Evolutionary conservation across 1,140 invertebrate species (phyloP).

Genomic region (Cephus cinctus): DNA sequence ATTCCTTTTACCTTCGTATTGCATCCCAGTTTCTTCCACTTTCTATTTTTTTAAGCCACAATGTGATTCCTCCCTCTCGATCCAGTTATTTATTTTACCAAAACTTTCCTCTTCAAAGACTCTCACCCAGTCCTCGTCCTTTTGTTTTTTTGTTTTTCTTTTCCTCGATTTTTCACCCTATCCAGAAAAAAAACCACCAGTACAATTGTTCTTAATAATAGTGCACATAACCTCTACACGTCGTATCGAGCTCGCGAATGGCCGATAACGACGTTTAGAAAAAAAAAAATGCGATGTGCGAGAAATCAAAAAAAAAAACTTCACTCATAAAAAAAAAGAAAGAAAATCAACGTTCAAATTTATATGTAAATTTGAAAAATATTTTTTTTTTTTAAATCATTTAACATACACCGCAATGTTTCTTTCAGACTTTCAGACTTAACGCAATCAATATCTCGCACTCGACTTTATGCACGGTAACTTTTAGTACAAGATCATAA

Average conservation of each 20-base stretch:
- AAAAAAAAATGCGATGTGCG: too few species aligned
- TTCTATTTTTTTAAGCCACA: constrained; percentile 22
- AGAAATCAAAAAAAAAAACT: too few species aligned
- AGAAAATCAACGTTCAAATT: too few species aligned
- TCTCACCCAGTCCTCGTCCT: constrained; percentile 5
- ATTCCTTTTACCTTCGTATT: constrained; percentile 13
- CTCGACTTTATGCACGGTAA: constrained; percentile 21
- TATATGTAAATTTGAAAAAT: too few species aligned
- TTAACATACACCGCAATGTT: too few species aligned
- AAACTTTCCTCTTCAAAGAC: too few species aligned
- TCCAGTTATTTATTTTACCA: constrained; percentile 18
- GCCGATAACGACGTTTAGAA: neutral
- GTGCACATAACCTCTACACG: constrained; percentile 16
- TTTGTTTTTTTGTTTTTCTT: constrained; percentile 12
- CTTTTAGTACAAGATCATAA: constrained; percentile 40
- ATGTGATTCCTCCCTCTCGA: constrained; percentile 10
- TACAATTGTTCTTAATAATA: constrained; percentile 33
- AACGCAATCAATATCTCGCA: too few species aligned
- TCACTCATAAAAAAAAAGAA: too few species aligned
- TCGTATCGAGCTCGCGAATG: neutral
- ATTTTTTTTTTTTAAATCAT: too few species aligned
- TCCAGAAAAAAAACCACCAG: constrained; percentile 27
- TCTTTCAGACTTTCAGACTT: too few species aligned
- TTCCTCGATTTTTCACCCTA: constrained; percentile 19
- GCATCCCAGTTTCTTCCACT: constrained; percentile 20